A percentile compares a stretch with the other conserved stretches of the same genome.
Conservation (phyloP, 2,113 vertebrate species). For the Oreochromis niloticus region DNA sequence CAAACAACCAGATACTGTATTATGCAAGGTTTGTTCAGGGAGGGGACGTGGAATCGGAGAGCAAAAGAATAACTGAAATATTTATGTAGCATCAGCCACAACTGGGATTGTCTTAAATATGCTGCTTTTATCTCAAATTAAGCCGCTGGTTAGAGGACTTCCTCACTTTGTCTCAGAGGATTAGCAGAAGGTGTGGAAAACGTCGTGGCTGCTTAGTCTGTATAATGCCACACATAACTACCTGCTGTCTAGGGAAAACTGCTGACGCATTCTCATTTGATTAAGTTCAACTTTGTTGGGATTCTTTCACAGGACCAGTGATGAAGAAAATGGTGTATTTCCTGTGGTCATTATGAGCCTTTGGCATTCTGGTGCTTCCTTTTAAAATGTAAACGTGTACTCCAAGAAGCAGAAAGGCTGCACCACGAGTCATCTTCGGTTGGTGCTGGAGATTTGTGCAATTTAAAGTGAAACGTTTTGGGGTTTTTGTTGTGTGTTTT, state of each 20-base stretch:
- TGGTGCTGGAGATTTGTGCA: background rate
- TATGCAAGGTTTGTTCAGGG: conserved; percentile 45
- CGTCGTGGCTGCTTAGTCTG: background rate
- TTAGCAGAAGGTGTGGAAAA: background rate
- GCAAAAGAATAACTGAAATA: conserved; percentile 18
- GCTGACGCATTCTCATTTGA: background rate
- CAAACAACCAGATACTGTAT: conserved; percentile 24
- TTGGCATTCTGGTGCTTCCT: background rate
- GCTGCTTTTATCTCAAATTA: conserved; percentile 16
- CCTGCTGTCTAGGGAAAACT: background rate
- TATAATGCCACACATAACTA: background rate
- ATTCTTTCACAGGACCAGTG: background rate
- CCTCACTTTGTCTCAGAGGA: background rate
- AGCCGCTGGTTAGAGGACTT: conserved; percentile 1
- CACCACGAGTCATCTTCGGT: background rate
- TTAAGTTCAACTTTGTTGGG: background rate
- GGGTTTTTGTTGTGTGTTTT: fast-evolving
- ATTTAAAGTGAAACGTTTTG: conserved; percentile 7
- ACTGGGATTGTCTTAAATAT: background rate
- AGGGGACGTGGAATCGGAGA: conserved; percentile 4
- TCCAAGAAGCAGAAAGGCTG: background rate
- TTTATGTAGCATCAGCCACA: conserved; percentile 12
- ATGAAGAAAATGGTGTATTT: background rate
- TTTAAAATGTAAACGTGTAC: background rate
- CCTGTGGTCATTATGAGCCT: background rate